Conservation (phyloP, 2,113 vertebrate species). For the Brachyhypopomus occidentalis region DNA sequence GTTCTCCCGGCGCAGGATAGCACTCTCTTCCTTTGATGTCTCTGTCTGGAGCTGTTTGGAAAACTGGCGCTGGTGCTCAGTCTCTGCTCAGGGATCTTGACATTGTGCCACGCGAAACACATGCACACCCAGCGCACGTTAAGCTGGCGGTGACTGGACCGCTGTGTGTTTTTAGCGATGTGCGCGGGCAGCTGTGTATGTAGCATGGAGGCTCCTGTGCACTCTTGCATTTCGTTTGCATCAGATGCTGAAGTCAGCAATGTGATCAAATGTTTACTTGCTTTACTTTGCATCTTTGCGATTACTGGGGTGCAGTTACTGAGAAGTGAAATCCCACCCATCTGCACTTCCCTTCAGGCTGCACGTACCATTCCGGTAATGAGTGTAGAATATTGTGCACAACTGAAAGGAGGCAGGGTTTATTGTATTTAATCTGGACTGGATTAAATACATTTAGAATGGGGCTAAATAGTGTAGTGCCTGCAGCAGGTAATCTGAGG, state of each 20-base stretch:
- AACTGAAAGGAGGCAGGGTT: not conserved
- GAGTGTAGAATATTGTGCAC: not conserved
- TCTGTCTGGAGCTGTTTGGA: constrained; percentile 41
- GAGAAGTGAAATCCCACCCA: not conserved
- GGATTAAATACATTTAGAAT: not conserved
- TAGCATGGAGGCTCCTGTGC: not conserved
- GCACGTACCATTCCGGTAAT: not conserved
- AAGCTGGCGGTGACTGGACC: not conserved
- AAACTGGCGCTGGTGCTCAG: constrained; percentile 8
- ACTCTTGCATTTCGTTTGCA: not conserved
- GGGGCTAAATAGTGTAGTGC: not conserved
- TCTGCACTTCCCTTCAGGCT: not conserved
- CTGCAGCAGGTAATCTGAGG: not conserved
- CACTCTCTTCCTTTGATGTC: constrained; percentile 36
- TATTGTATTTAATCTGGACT: not conserved
- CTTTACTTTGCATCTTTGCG: not conserved
- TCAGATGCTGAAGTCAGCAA: not conserved
- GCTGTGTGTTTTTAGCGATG: not conserved
- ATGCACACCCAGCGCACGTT: not conserved
- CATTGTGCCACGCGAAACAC: constrained; percentile 14
- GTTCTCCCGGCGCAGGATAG: constrained; percentile 13
- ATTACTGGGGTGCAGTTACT: not conserved
- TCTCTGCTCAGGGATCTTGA: constrained; percentile 26
- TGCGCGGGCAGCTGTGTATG: no score
- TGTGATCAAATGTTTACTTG: not conserved